Percentiles rank a stretch among this genome's conserved stretches.
phyloP scores from a whole-genome alignment of 2,113 vertebrate species.

The Dinomys branickii region DNA sequence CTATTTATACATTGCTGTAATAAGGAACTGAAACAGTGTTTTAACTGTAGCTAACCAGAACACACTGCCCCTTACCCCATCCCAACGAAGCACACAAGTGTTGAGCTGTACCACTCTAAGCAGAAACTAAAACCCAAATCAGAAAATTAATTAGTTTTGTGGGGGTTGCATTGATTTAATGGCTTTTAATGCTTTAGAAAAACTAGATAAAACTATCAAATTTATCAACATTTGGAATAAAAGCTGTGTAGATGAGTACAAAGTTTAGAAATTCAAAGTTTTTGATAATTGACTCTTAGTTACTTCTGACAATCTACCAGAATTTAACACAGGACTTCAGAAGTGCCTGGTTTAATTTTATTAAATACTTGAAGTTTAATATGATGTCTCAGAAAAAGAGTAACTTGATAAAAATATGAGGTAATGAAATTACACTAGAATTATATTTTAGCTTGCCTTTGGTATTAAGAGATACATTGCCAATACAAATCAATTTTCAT shows the following conservation, averaged over 20 bases:
- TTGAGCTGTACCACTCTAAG: not conserved
- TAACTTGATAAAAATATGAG: not conserved
- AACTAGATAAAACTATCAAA: not conserved
- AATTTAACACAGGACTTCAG: slow-evolving; percentile 28
- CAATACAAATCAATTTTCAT: not conserved
- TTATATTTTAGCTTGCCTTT: slow-evolving; percentile 59
- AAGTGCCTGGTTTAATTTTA: slow-evolving; percentile 26
- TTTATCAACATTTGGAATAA: slow-evolving; percentile 49
- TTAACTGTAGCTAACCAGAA: slow-evolving; percentile 20
- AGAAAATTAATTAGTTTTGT: slow-evolving; percentile 32
- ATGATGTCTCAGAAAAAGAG: not conserved
- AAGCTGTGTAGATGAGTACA: not conserved
- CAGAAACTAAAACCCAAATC: slow-evolving; percentile 46
- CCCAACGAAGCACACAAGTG: not conserved
- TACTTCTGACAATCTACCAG: slow-evolving; percentile 39
- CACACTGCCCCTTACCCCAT: not conserved
- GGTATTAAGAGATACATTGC: slow-evolving; percentile 14
- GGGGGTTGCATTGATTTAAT: not conserved
- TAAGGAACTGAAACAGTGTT: slow-evolving; percentile 30
- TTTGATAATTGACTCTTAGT: not conserved
- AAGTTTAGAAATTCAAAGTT: slow-evolving; percentile 34
- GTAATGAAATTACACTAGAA: slow-evolving; percentile 20
- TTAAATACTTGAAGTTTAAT: slow-evolving; percentile 44
- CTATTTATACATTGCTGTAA: not conserved
- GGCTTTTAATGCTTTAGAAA: slow-evolving; percentile 32